Base-by-base conservation (phyloP, 2,888 invertebrate genomes). In the Platypus cylindrus region DNA sequence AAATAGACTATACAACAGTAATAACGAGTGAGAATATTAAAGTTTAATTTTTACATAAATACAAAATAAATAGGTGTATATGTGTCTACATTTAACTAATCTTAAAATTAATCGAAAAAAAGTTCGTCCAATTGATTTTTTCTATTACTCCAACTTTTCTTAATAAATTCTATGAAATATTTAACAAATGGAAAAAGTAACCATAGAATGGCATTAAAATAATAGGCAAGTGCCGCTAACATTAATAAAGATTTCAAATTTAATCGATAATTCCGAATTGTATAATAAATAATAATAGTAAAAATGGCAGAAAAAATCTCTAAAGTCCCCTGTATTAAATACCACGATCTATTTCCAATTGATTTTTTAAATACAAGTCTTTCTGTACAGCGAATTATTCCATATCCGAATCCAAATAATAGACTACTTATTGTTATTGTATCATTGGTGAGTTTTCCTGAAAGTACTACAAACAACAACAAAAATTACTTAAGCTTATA, bases 361-460 rank as follows among this genome's bases (percentile, higher is more conserved):
- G 65, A 68, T 29, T 64, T 64, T 51, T 65, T 64, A 2, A 61
- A 60, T 0, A 66, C 54, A 1, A 62, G 57, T 43, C 65, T 66
- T 60, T 67, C 67, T 24, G 67, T 62, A 5, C 63, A 67, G 1
- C 58, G 58, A 3, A 66, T 50, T 5, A 66, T 65, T 2, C 68
- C 68, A 40, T 65, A 67, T 2, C 68, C 69, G 17, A 68, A 55
- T 1, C 69, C 69, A 18, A 65, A 65, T 28, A 67, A 54, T 2
- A 69, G 61, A 39, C 67, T 66, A 13, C 66, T 68, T 29, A 68
- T 61, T 2, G 66, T 64, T 42, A 66, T 64, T 25, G 58, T 56
- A 39, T 68, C 67, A 42, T 68, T 64, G 36, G 58, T 63, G 32
- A 47, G 37, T 33, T 46, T 41, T 17, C 37, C 41, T 5, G 45